Conservation (phyloP, 1,140 invertebrate species). For the Hyphantria cunea region DNA sequence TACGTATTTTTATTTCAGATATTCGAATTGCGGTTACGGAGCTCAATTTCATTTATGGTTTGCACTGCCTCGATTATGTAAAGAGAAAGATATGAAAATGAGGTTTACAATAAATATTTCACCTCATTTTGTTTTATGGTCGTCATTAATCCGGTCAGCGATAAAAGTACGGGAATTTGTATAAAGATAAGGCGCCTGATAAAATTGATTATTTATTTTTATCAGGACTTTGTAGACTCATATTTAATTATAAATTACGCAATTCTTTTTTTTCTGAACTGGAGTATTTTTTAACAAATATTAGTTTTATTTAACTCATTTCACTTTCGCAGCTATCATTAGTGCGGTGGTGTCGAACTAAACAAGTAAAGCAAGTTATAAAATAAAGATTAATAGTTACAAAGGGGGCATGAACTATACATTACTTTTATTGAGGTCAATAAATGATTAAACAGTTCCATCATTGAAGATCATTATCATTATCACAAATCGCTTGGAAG, state of each 20-base stretch:
- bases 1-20: too few species aligned
- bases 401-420: too few species aligned
- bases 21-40: too few species aligned
- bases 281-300: too few species aligned
- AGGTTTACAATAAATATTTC: constrained; percentile 12
- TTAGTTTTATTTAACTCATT: too few species aligned
- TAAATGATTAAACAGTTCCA: not conserved
- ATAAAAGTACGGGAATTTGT: constrained; percentile 31
- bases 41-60: too few species aligned
- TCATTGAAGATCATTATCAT: not conserved
- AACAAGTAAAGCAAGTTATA: too few species aligned
- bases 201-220: constrained; percentile 11
- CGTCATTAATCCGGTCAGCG: constrained; percentile 21
- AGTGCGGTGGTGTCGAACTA: too few species aligned
- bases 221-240: not conserved
- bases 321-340: too few species aligned
- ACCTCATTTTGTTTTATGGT: constrained; percentile 20
- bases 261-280: too few species aligned
- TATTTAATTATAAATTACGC: not conserved
- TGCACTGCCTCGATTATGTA: not conserved
- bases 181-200: constrained; percentile 27
- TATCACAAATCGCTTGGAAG: not conserved
- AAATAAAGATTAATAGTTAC: too few species aligned
- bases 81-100: constrained; percentile 24
- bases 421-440: not conserved